Base-by-base conservation (phyloP, 2,113 vertebrate genomes). In the Glaucomys volans region DNA sequence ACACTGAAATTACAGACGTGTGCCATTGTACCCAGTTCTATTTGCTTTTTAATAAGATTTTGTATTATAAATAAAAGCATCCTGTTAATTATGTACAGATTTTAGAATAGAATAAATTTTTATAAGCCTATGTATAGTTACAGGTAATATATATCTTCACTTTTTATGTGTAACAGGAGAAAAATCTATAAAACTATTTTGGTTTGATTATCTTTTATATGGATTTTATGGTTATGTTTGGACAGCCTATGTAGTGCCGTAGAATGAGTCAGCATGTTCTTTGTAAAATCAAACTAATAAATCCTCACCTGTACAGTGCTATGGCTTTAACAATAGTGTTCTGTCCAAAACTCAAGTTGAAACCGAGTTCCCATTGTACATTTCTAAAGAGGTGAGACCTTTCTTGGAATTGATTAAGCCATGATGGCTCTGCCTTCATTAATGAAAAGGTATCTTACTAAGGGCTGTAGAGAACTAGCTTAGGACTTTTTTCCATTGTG, bases 181-280 rank as follows among this genome's bases (percentile, higher is more conserved):
- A 84, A 75, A 74, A 22, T 40, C 24, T 64, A 24, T 57, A 10
- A 5, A 80, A n/a, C 37, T 82, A 44, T 69, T 93, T 92, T 77
- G 52, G 1, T 83, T 96, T 93, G 35, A 75, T 84, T 79, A 83
- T 94, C 8, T 71, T 97, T 93, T 90, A 66, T 32, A 81, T 72
- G 87, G 69, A 50, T 59, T 90, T 91, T 52, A 81, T 66, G 44
- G 6, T 83, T 76, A 26, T 42, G 16, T 81, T 91, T 96, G n/a
- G 50, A 97, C 95, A 96, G 44, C 18, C 77, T 66, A 47, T 30
- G 7, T 52, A 52, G 75, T 95, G 5, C 87, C 17, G 71, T 17
- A 67, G 44, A 91, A 72, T 35, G 20, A 91, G 52, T 2, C 32
- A 32, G 67, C 26, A 5, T 26, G 16, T 37, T 77, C 20, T 83